Percentiles rank a stretch among this genome's conserved stretches.
Conservation (phyloP, 2,888 invertebrate genomes). For the Ormyrus rosae region DNA sequence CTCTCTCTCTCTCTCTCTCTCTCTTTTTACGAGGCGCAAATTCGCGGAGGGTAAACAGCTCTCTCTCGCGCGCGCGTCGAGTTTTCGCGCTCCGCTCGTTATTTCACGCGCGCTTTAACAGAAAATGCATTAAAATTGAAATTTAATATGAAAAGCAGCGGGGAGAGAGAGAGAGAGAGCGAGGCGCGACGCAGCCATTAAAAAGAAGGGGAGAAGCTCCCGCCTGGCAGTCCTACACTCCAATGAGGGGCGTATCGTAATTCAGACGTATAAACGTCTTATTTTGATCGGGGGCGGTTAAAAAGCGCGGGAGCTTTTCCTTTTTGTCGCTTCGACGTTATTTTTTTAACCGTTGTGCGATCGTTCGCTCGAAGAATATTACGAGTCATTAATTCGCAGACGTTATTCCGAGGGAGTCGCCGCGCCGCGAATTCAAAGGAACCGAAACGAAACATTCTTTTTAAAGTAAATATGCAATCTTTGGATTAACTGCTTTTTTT, state of each 20-base stretch:
- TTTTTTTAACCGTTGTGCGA: too few relatives aligned
- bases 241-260: neutral
- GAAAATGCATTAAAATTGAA: constrained; percentile 33
- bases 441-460: too few relatives aligned
- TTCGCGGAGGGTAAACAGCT: neutral
- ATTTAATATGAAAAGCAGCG: constrained; percentile 21
- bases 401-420: too few relatives aligned
- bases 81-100: constrained; percentile 26
- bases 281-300: constrained; percentile 24
- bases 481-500: too few relatives aligned
- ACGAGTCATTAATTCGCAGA: too few relatives aligned
- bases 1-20: neutral
- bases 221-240: too few relatives aligned
- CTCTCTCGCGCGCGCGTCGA: neutral
- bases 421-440: too few relatives aligned
- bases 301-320: neutral
- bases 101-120: constrained; percentile 34
- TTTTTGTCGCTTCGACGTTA: too few relatives aligned
- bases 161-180: too few relatives aligned
- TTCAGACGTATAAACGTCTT: constrained; percentile 11
- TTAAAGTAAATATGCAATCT: too few relatives aligned
- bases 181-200: too few relatives aligned
- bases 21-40: constrained; percentile 4
- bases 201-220: neutral
- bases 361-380: too few relatives aligned